phyloP scores from a whole-genome alignment of 2,113 vertebrate genomes.

The Gavia stellata region DNA sequence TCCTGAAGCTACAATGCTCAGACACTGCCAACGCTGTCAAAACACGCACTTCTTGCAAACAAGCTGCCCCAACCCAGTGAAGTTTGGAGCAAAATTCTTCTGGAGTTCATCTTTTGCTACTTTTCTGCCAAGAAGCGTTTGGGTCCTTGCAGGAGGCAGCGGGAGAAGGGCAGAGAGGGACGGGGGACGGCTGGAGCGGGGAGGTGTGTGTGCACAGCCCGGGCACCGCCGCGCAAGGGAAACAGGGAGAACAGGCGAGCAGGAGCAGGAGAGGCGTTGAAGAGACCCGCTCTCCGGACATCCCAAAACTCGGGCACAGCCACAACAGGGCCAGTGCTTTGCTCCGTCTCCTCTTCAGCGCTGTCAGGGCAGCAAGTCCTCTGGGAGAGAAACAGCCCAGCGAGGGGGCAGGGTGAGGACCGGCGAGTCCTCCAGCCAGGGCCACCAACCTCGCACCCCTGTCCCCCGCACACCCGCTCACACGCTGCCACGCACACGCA shows the following conservation, averaged over 20 bases:
- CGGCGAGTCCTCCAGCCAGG: background rate
- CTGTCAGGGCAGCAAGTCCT: background rate
- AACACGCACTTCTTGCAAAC: background rate
- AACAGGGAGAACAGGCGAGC: background rate
- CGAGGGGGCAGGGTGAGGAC: background rate
- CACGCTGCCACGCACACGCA: background rate
- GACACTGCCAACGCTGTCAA: background rate
- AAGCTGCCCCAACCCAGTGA: background rate
- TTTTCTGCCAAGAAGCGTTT: background rate
- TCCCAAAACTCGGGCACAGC: background rate
- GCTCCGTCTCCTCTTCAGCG: background rate
- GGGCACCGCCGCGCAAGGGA: background rate
- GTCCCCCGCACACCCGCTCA: background rate
- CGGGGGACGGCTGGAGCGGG: rapidly evolving
- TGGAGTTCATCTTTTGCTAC: background rate
- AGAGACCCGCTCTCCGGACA: background rate
- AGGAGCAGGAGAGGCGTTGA: no score
- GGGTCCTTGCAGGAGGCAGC: background rate
- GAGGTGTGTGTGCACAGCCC: background rate
- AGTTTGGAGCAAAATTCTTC: background rate
- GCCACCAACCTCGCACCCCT: background rate
- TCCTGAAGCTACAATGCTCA: background rate
- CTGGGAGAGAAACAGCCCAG: background rate
- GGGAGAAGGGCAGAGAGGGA: background rate
- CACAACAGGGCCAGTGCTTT: background rate